Conservation (phyloP, 92 coral and sea anemone genomes). For the Hydrozoanthus gracilis region DNA sequence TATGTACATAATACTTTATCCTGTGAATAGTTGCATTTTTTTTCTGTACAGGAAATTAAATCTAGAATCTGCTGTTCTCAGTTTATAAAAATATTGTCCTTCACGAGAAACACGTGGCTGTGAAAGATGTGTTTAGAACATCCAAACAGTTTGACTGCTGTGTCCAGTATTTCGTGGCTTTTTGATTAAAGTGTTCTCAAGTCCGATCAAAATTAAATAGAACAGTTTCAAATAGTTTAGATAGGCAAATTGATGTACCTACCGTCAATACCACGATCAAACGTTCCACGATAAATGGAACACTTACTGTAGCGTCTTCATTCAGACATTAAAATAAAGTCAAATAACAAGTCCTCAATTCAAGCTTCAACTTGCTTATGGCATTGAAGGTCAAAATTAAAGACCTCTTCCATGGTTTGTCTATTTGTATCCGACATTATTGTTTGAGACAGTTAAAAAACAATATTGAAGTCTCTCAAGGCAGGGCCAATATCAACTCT, state of each 20-base stretch:
- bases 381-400: neutral
- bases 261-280: neutral
- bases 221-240: conserved; percentile 36
- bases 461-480: neutral
- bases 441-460: neutral
- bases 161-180: conserved; percentile 31
- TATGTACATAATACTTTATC: conserved; percentile 41
- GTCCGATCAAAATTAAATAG: conserved; percentile 29
- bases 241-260: conserved; percentile 8
- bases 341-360: neutral
- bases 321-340: neutral
- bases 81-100: conserved; percentile 49
- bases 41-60: conserved; percentile 36
- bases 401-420: neutral
- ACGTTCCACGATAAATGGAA: neutral
- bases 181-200: conserved; percentile 18
- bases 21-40: conserved; percentile 6
- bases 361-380: neutral
- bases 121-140: conserved; percentile 42
- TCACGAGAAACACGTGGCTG: conserved; percentile 47
- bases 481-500: conserved; percentile 31
- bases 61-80: conserved; percentile 23
- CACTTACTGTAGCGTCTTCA: neutral
- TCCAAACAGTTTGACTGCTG: conserved; percentile 17
- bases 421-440: conserved; percentile 31